Conservation (phyloP, 2,888 invertebrate genomes). For the Cylloceria caligata region DNA sequence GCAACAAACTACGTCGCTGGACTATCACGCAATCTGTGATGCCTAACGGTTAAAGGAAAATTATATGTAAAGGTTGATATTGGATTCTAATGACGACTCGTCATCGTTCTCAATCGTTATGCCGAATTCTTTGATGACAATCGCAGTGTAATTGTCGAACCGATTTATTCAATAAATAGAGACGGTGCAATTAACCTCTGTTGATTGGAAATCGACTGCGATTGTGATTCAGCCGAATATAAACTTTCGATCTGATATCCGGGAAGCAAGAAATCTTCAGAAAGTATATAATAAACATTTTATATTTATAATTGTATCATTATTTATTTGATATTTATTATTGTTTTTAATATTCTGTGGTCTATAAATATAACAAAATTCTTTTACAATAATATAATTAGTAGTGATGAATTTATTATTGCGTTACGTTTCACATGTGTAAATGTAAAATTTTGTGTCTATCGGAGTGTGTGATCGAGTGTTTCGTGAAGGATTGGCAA, state of each 20-base stretch:
- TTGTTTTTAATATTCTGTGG: not conserved
- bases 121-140: conserved; percentile 1
- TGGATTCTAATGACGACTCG: conserved; percentile 34
- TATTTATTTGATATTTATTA: not conserved
- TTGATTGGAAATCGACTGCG: conserved; percentile 6
- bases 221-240: not conserved
- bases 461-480: too few species aligned
- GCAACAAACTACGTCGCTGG: conserved; percentile 10
- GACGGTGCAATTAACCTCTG: conserved; percentile 13
- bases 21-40: conserved; percentile 39
- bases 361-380: not conserved
- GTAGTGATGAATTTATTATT: too few species aligned
- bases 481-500: too few species aligned
- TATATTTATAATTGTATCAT: not conserved
- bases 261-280: not conserved
- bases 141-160: conserved; percentile 1
- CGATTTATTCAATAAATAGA: not conserved
- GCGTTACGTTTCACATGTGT: too few species aligned
- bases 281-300: not conserved
- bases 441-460: too few species aligned
- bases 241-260: conserved; percentile 13
- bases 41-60: conserved; percentile 43
- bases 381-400: not conserved
- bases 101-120: conserved; percentile 15
- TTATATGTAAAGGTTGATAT: conserved; percentile 49